A percentile compares a stretch with the other conserved stretches of the same genome.
Evolutionary conservation across 2,888 invertebrate genomes (phyloP).

Genomic region (Neuroscelio doddi): DNA sequence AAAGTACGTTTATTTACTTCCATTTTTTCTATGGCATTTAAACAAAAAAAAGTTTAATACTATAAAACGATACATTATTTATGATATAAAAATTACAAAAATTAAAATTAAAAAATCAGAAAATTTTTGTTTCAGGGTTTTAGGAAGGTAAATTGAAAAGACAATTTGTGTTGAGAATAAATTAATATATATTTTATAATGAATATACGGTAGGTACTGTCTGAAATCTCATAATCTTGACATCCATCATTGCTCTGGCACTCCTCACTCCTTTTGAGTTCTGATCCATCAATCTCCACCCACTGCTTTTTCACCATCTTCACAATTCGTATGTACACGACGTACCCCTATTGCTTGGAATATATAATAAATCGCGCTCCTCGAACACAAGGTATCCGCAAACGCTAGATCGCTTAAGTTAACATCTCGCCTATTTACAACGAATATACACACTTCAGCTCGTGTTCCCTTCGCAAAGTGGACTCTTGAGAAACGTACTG

Average conservation of each 20-base stretch:
- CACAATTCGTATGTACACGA: constrained; percentile 56
- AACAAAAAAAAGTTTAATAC: too few relatives aligned
- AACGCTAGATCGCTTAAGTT: constrained; percentile 57
- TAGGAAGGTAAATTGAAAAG: constrained; percentile 3
- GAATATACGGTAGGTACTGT: constrained; percentile 70
- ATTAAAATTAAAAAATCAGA: too few relatives aligned
- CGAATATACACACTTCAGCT: constrained; percentile 55
- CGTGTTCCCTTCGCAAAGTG: constrained; percentile 30
- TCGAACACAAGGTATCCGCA: constrained; percentile 64
- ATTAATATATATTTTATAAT: constrained; percentile 71
- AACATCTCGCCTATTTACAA: constrained; percentile 53
- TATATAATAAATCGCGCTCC: constrained; percentile 57
- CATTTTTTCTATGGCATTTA: too few relatives aligned
- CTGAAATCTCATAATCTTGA: constrained; percentile 65
- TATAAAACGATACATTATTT: too few relatives aligned
- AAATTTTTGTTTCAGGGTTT: too few relatives aligned
- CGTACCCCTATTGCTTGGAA: constrained; percentile 68
- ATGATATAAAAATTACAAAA: too few relatives aligned
- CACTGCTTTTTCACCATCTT: constrained; percentile 37
- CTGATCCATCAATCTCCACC: constrained; percentile 29
- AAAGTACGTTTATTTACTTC: too few relatives aligned
- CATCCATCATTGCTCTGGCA: constrained; percentile 51
- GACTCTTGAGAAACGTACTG: not conserved
- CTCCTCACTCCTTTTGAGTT: constrained; percentile 41
- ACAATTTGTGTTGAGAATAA: constrained; percentile 68